A percentile compares a stretch with the other conserved stretches of the same genome.
These are phyloP conservation scores for Acanthopagrus latus DNA, from an alignment of 2,797 vertebrate genomes.

Conservation along the genomic window DNA sequence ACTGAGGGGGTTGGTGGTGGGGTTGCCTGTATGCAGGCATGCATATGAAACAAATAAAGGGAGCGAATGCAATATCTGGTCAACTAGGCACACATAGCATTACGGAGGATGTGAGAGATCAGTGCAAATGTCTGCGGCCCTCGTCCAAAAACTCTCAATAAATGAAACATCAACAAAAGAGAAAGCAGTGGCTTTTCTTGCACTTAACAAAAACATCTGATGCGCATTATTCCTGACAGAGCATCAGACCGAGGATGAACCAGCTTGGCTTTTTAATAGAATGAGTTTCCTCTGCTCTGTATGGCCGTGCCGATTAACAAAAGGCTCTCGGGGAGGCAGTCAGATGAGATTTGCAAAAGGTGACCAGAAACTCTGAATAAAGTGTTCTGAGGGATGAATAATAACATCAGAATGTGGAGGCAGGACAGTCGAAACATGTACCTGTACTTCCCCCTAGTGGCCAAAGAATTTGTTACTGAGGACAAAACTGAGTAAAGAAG, in stretches of 20 bases:
- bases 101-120: constrained; percentile 84
- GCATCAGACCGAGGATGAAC: constrained; percentile 76
- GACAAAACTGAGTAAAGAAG: background rate
- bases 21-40: constrained; percentile 67
- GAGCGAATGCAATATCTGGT: constrained; percentile 80
- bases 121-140: constrained; percentile 78
- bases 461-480: constrained; percentile 6
- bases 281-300: constrained; percentile 65
- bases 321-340: constrained; percentile 60
- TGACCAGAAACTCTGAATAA: constrained; percentile 47
- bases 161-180: constrained; percentile 86
- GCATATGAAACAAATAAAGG: constrained; percentile 83
- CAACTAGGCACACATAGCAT: constrained; percentile 80
- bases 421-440: constrained; percentile 36
- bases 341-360: constrained; percentile 63
- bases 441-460: constrained; percentile 80
- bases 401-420: constrained; percentile 29
- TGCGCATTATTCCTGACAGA: constrained; percentile 82
- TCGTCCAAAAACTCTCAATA: constrained; percentile 81
- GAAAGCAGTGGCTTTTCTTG: constrained; percentile 79
- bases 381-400: constrained; percentile 31
- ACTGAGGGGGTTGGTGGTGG: constrained; percentile 48
- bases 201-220: constrained; percentile 87
- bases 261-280: constrained; percentile 68
- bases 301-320: constrained; percentile 66